These are phyloP conservation scores for Micrastur ruficollis DNA, from an alignment of 2,797 vertebrate genomes.

Conservation along the genomic window DNA sequence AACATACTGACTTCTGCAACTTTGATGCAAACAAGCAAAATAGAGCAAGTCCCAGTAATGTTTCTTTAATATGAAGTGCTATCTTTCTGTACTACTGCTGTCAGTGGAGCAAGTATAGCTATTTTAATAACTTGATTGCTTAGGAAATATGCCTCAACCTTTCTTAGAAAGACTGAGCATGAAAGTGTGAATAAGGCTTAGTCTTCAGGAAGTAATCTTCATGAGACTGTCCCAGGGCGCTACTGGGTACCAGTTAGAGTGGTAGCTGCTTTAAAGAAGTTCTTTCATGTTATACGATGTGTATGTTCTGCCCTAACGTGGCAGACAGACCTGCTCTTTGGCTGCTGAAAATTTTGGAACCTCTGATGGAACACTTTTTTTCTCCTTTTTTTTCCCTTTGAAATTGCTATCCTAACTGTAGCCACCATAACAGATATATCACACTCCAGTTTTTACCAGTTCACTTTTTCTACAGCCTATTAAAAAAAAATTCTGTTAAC, in stretches of 20 bases:
- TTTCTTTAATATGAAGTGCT: neutral
- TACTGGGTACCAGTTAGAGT: neutral
- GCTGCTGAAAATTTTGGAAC: neutral
- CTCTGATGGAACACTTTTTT: neutral
- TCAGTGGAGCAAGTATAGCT: neutral
- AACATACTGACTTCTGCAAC: neutral
- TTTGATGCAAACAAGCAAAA: neutral
- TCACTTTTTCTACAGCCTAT: neutral
- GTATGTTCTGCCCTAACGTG: neutral
- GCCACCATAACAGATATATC: neutral
- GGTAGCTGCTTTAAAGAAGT: neutral
- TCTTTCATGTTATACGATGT: no score
- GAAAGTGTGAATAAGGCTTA: neutral
- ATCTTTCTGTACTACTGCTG: neutral
- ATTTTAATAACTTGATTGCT: rapidly evolving
- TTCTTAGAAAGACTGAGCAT: neutral
- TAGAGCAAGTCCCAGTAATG: neutral
- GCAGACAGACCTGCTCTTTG: neutral
- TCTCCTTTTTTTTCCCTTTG: neutral
- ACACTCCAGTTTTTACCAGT: neutral
- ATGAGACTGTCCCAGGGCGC: neutral
- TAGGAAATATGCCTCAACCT: neutral
- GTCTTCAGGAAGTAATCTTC: neutral
- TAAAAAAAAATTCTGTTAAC: neutral
- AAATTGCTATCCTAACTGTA: neutral